phyloP scores from a whole-genome alignment of 2,888 invertebrate species.

The Lepetodrilus schrolli region DNA sequence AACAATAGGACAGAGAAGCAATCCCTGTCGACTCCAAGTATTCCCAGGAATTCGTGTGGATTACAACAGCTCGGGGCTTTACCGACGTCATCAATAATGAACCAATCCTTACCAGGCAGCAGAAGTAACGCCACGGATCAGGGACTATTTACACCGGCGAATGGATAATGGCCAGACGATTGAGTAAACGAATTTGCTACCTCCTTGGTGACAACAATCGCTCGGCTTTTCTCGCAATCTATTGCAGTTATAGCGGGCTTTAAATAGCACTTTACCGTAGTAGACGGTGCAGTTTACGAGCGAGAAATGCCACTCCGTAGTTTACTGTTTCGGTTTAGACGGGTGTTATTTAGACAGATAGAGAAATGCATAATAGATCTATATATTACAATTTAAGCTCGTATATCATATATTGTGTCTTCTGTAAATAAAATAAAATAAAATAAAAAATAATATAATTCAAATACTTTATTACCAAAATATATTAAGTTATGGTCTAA shows the following conservation, averaged over 20 bases:
- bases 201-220: not conserved
- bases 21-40: not conserved
- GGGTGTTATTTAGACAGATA: no score
- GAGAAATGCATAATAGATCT: no score
- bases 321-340: no score
- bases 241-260: not conserved
- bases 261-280: conserved; percentile 11
- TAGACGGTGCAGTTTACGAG: no score
- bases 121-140: not conserved
- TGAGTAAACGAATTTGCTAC: not conserved
- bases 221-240: conserved; percentile 17
- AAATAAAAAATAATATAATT: no score
- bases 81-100: conserved; percentile 15
- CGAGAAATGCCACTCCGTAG: no score
- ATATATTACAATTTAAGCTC: no score
- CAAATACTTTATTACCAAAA: no score
- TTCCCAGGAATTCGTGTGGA: not conserved
- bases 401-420: no score
- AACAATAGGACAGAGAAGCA: not conserved
- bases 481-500: no score
- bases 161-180: not conserved
- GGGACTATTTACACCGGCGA: conserved; percentile 15
- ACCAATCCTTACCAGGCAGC: not conserved
- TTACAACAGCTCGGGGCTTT: not conserved
- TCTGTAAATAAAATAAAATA: no score